Evolutionary conservation across 2,888 invertebrate genomes (phyloP), one percentile per base, ranked within the genome.

Genomic region (Dynastes hyllus): DNA sequence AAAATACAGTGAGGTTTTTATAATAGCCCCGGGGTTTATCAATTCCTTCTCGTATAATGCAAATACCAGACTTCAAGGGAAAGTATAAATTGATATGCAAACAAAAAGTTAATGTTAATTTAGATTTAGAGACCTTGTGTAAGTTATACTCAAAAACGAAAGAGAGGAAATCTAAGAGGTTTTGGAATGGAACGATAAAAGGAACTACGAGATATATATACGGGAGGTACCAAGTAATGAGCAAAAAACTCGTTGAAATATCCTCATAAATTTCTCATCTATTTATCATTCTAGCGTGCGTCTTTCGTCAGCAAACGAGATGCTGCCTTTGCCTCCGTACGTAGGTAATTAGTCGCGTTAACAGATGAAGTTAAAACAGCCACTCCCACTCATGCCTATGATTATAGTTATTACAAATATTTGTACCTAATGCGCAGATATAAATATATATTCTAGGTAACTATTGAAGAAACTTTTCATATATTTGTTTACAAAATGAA

Each of bases 341-440:
- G 85, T 83, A 83, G 84, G 83, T 85, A 85, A 86, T 86, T 86
- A 85, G 85, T 81, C 80, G 83, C 82, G 86, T 81, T 84, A 86
- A 85, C 85, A 85, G 85, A 85, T 84, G 85, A 80, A 83, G 81
- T 80, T 82, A 81, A 82, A 82, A 83, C 82, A 79, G 82, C 82
- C 81, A 76, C 79, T 61, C 81, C 79, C 71, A 78, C 78, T 65
- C 77, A 53, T 63, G 65, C 53, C 71, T 65, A 40, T 61, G 71
- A 78, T 71, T 78, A 78, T 78, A 71, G 71, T 78, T 78, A 78
- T 78, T 78, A 78, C 78, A 78, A 71, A 78, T 78, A 78, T 63
- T 63, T 71, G 65, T 53, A 71, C 37, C 78, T 40, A 58, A 45
- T 70, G 65, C 71, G 51, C 67, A 65, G 71, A 61, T 78, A 63